Percentiles rank a stretch among this genome's conserved stretches.
These are phyloP conservation scores for Apeira syringaria DNA, from an alignment of 2,888 invertebrate genomes.

Conservation along the genomic window DNA sequence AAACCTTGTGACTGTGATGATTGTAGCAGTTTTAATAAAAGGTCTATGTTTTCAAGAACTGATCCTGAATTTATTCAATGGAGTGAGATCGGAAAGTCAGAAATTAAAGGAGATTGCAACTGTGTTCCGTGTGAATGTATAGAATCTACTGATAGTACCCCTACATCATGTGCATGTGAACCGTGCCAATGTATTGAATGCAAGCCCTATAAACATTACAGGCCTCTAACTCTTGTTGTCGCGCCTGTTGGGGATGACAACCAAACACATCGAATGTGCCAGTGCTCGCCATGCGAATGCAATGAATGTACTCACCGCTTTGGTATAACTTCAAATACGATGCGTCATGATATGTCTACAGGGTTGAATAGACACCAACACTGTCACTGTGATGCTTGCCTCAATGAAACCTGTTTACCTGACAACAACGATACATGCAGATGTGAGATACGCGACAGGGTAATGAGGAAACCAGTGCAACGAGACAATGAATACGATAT, in stretches of 20 bases:
- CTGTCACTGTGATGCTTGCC: slow-evolving; percentile 50
- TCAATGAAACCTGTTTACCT: slow-evolving; percentile 44
- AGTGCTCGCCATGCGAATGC: slow-evolving; percentile 60
- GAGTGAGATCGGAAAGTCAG: slow-evolving; percentile 27
- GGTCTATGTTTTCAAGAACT: neutral
- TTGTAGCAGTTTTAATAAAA: slow-evolving; percentile 31
- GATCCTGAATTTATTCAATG: slow-evolving; percentile 14
- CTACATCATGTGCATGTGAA: slow-evolving; percentile 43
- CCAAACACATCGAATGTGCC: slow-evolving; percentile 37
- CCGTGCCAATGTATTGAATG: slow-evolving; percentile 51
- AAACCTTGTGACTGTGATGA: slow-evolving; percentile 49
- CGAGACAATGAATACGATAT: slow-evolving; percentile 52
- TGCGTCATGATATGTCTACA: slow-evolving; percentile 47
- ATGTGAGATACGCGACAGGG: slow-evolving; percentile 43
- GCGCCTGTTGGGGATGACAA: slow-evolving; percentile 40
- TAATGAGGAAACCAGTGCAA: slow-evolving; percentile 49
- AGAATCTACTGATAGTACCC: slow-evolving; percentile 20
- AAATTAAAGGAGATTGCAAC: slow-evolving; percentile 33
- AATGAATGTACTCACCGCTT: slow-evolving; percentile 42
- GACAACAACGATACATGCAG: slow-evolving; percentile 43
- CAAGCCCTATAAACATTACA: slow-evolving; percentile 23
- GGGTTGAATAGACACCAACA: slow-evolving; percentile 40
- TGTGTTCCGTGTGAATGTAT: slow-evolving; percentile 48
- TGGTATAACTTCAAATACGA: slow-evolving; percentile 32
- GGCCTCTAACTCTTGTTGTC: slow-evolving; percentile 35